Percentiles rank a stretch among this genome's conserved stretches.
These are phyloP conservation scores for Drosophila suboccidentalis DNA, from an alignment of 2,888 invertebrate species.

Conservation along the genomic window DNA sequence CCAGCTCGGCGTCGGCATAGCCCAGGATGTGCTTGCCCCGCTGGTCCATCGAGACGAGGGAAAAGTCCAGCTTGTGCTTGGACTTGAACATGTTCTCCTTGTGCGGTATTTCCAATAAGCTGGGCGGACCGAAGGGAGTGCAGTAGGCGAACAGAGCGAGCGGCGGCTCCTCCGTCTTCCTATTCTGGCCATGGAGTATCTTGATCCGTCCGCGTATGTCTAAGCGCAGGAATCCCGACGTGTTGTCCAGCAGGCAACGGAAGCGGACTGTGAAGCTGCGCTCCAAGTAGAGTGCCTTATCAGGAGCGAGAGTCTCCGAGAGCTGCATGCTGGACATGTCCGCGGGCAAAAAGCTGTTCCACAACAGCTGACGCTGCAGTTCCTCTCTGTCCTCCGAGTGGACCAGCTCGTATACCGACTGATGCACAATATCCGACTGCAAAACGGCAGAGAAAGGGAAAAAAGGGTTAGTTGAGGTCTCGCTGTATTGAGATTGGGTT, in stretches of 20 bases:
- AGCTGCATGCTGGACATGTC: slow-evolving; percentile 89
- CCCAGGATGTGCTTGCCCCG: slow-evolving; percentile 98
- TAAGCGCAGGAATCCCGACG: slow-evolving; percentile 98
- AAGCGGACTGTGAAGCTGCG: slow-evolving; percentile 99
- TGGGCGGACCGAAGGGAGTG: slow-evolving; percentile 99
- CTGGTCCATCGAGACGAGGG: slow-evolving; percentile 98
- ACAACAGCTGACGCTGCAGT: slow-evolving; percentile 96
- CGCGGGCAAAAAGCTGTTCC: slow-evolving; percentile 95
- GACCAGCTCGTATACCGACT: slow-evolving; percentile 99
- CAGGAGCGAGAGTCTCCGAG: slow-evolving; percentile 95
- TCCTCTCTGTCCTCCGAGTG: slow-evolving; percentile 99
- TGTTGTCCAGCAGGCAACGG: slow-evolving; percentile 99
- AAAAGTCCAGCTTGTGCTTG: slow-evolving; percentile 98
- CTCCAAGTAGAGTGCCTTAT: slow-evolving; percentile 95
- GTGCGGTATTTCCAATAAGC: slow-evolving; percentile 97
- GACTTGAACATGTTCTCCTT: slow-evolving; percentile 99
- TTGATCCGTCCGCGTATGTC: slow-evolving; percentile 99
- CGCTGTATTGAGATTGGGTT: slow-evolving; percentile 9
- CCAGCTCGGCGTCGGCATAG: slow-evolving; percentile 95
- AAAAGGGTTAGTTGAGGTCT: background rate
- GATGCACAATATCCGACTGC: slow-evolving; percentile 99
- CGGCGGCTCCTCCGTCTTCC: slow-evolving; percentile 97
- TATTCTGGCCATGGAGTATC: slow-evolving; percentile 97
- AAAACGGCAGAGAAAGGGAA: slow-evolving; percentile 81
- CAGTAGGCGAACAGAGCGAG: slow-evolving; percentile 98